Base-by-base conservation (phyloP, 2,113 vertebrate species). In the Plecotus auritus region DNA sequence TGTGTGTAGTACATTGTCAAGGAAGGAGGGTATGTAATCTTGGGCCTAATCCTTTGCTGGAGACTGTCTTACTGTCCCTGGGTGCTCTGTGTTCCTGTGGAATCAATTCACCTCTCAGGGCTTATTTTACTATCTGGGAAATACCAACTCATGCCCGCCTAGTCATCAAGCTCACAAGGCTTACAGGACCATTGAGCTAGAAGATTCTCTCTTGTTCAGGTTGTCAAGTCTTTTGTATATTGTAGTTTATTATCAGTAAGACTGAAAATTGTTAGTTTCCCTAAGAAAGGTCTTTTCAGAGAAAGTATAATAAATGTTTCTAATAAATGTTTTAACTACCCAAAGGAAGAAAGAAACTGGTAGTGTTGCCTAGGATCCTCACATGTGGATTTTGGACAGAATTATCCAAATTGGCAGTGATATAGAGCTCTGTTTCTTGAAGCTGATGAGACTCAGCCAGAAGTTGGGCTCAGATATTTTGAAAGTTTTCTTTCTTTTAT, bases 321-420 rank as follows among this genome's bases (percentile, higher is more conserved):
- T 86, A 54, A 88, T 69, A 76, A 30, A 78, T 92, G 49, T 86
- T 81, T 88, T 81, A 85, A 90, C 28, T 93, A 9, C 74, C 69
- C 80, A 90, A 56, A 88, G 47, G 11, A 93, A n/a, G 81, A 89
- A 95, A 69, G 72, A 81, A 96, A 32, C 20, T 40, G 28, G 40
- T 73, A 67, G 42, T 12, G 10, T 26, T 87, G 16, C 32, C 6
- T 66, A 77, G 54, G n/a, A 77, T 32, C 7, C 9, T 80, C 64
- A 40, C 66, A 89, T 89, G 14, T 47, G 17, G 66, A 51, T 35
- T 89, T 91, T 54, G 47, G 32, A 49, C 5, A 51, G 37, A 95
- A 93, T 95, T 90, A n/a, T 69, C 85, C 54, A 92, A 86, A 56
- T 35, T 81, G 42, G 32, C 37, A 88, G 40, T 8, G 72, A 73